These are phyloP conservation scores for Lampris megalopsis DNA, from an alignment of 2,113 vertebrate genomes.

Conservation along the genomic window DNA sequence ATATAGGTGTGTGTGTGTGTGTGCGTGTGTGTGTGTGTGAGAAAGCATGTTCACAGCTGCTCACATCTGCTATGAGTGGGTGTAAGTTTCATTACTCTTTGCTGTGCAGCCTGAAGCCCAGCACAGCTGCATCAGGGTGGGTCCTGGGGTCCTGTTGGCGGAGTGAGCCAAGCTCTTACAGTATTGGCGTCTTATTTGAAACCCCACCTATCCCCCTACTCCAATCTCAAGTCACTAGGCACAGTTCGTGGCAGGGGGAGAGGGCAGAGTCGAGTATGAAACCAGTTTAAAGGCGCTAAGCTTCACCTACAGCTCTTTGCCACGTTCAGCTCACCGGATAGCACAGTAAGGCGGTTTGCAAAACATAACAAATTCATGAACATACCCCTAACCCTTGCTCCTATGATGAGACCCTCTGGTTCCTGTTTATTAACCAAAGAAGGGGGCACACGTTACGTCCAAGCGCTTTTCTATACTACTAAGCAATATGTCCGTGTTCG, in stretches of 20 bases:
- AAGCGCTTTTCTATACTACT: background rate
- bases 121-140: slow-evolving; percentile 72
- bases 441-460: background rate
- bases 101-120: slow-evolving; percentile 34
- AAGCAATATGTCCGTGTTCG: background rate
- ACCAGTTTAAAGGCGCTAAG: background rate
- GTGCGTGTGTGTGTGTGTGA: slow-evolving; percentile 2
- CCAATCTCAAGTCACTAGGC: background rate
- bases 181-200: slow-evolving; percentile 9
- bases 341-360: too few relatives aligned
- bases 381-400: background rate
- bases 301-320: background rate
- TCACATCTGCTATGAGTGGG: slow-evolving; percentile 8
- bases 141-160: slow-evolving; percentile 3
- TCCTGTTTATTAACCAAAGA: background rate
- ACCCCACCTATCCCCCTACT: slow-evolving; percentile 28
- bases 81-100: slow-evolving; percentile 27
- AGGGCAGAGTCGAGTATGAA: slow-evolving; percentile 1
- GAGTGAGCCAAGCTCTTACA: slow-evolving; percentile 41
- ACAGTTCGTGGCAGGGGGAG: background rate
- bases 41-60: slow-evolving; percentile 1
- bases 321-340: background rate
- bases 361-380: background rate
- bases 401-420: slow-evolving; percentile 1
- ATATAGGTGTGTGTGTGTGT: background rate